Conservation (phyloP, 2,888 invertebrate genomes). For the Uropetala carovei region DNA sequence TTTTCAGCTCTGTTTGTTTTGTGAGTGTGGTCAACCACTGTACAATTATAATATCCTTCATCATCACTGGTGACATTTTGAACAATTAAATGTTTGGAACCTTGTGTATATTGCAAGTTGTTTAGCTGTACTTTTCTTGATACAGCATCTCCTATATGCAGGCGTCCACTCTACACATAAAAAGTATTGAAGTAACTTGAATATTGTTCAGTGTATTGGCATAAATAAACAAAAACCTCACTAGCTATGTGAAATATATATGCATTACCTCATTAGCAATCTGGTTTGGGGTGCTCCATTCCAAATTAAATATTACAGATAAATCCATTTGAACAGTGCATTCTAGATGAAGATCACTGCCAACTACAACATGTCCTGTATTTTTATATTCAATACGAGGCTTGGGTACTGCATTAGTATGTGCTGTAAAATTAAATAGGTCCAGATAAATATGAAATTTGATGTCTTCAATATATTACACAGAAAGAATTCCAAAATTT, state of each 20-base stretch:
- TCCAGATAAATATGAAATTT: constrained; percentile 65
- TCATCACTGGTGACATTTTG: constrained; percentile 73
- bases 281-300: constrained; percentile 72
- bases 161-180: constrained; percentile 19
- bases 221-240: neutral
- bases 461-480: constrained; percentile 66
- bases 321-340: constrained; percentile 71
- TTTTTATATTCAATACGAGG: constrained; percentile 69
- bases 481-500: constrained; percentile 66
- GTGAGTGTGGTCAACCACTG: constrained; percentile 70
- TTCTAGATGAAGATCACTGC: constrained; percentile 71
- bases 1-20: constrained; percentile 69
- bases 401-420: constrained; percentile 66
- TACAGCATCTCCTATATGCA: constrained; percentile 24
- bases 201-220: constrained; percentile 65
- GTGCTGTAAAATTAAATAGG: constrained; percentile 66
- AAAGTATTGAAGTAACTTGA: neutral
- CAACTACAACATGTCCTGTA: constrained; percentile 72
- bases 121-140: constrained; percentile 32
- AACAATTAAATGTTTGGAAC: constrained; percentile 72
- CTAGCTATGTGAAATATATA: neutral
- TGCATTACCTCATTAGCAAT: constrained; percentile 67
- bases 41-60: constrained; percentile 74
- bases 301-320: constrained; percentile 71
- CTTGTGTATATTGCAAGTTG: constrained; percentile 13